Evolutionary conservation across 2,888 invertebrate genomes (phyloP).

Genomic region (Diadegma fenestrale): DNA sequence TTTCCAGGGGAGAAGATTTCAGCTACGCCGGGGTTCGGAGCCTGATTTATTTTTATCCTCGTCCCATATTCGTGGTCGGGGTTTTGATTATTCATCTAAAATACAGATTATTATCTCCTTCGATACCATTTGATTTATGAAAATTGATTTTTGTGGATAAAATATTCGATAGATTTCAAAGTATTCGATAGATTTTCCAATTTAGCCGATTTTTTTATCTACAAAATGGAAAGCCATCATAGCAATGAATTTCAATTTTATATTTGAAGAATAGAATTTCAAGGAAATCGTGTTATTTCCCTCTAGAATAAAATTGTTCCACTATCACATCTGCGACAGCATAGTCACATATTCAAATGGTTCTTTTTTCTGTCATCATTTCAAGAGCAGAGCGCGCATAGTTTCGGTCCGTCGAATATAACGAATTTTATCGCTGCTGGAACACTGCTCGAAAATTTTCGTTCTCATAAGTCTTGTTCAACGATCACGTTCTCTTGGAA

Average conservation of each 20-base stretch:
- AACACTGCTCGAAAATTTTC: background rate
- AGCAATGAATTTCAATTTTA: background rate
- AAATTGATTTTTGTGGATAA: background rate
- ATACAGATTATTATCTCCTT: background rate
- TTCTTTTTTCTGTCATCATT: conserved; percentile 1
- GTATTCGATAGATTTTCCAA: background rate
- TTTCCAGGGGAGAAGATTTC: background rate
- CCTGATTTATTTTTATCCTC: background rate
- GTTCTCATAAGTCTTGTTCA: conserved; percentile 10
- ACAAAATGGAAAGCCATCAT: background rate
- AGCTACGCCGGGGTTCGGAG: background rate
- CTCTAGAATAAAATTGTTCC: background rate
- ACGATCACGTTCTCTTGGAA: conserved; percentile 3
- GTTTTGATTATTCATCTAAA: background rate
- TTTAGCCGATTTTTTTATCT: background rate
- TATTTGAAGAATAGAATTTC: conserved; percentile 1
- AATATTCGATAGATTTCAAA: background rate
- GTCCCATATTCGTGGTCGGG: background rate
- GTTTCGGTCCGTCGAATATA: background rate
- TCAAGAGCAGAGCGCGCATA: background rate
- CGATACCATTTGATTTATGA: background rate
- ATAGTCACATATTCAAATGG: conserved; percentile 12
- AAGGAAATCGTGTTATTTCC: conserved; percentile 18
- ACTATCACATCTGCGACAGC: background rate
- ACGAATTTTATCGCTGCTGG: conserved; percentile 10